These are phyloP conservation scores for honey bee (Apis mellifera) DNA, from an alignment of 1,140 invertebrate species.

Conservation along the genomic window DNA sequence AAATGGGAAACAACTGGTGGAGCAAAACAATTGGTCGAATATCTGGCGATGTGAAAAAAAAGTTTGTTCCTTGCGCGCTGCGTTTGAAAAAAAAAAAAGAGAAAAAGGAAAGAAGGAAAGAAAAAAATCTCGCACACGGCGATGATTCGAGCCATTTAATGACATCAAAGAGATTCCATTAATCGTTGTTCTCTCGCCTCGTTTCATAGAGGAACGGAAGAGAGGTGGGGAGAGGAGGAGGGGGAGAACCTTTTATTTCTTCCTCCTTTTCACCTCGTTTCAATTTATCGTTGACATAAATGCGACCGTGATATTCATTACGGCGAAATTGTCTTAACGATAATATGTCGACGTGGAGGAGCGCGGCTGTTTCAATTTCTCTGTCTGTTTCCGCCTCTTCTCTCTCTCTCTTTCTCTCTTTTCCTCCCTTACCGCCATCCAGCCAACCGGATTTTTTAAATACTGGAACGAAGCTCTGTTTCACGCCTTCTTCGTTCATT, in stretches of 20 bases:
- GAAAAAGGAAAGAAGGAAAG: no score
- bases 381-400: slow-evolving; percentile 15
- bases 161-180: slow-evolving; percentile 11
- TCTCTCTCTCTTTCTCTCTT: neutral
- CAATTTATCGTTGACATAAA: slow-evolving; percentile 51
- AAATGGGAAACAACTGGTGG: no score
- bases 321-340: slow-evolving; percentile 67
- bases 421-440: neutral
- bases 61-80: neutral
- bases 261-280: slow-evolving; percentile 3
- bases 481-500: slow-evolving; percentile 47
- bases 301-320: slow-evolving; percentile 65
- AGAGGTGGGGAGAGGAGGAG: no score
- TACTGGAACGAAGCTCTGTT: slow-evolving; percentile 19
- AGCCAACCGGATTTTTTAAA: slow-evolving; percentile 41
- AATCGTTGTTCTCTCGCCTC: neutral
- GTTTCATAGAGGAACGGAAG: neutral
- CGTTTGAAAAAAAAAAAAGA: no score
- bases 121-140: neutral
- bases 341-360: slow-evolving; percentile 51
- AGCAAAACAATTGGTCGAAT: no score
- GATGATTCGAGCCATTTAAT: slow-evolving; percentile 19
- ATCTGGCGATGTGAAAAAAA: no score
- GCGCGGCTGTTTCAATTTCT: slow-evolving; percentile 29
- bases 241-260: neutral